A percentile compares a stretch with the other conserved stretches of the same genome.
Conservation (phyloP, 2,797 vertebrate genomes). For the Eospalax fontanierii region DNA sequence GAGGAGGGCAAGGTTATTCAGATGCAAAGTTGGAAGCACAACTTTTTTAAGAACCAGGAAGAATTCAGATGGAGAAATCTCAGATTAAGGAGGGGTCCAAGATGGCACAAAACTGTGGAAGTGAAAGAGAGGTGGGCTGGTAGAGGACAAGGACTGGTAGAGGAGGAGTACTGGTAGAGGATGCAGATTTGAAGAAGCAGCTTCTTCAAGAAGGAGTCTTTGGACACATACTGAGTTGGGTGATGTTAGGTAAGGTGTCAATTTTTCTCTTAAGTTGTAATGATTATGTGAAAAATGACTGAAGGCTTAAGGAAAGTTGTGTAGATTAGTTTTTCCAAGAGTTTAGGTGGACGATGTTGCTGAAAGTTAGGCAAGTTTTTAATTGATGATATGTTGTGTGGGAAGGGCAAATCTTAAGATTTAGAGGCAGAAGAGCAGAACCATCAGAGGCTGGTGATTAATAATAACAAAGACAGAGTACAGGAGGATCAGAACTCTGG, state of each 20-base stretch:
- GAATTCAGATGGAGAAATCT: not conserved
- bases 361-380: not conserved
- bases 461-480: not conserved
- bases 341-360: slow-evolving; percentile 25
- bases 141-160: too few species aligned
- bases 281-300: not conserved
- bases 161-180: not conserved
- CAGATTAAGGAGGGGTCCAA: not conserved
- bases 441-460: not conserved
- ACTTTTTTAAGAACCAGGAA: not conserved
- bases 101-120: not conserved
- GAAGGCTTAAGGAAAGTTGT: not conserved
- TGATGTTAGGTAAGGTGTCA: not conserved
- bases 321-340: not conserved
- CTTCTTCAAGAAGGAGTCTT: too few species aligned
- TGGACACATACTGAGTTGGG: too few species aligned
- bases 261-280: not conserved
- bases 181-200: not conserved
- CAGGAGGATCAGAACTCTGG: not conserved
- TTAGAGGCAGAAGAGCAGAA: slow-evolving; percentile 11
- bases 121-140: not conserved
- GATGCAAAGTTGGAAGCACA: not conserved
- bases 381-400: not conserved
- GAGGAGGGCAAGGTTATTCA: not conserved
- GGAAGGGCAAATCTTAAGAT: slow-evolving; percentile 8